Evolutionary conservation across 2,888 invertebrate species (phyloP), one percentile per base, ranked within the genome.

Genomic region (Meiosimyza platycephala): DNA sequence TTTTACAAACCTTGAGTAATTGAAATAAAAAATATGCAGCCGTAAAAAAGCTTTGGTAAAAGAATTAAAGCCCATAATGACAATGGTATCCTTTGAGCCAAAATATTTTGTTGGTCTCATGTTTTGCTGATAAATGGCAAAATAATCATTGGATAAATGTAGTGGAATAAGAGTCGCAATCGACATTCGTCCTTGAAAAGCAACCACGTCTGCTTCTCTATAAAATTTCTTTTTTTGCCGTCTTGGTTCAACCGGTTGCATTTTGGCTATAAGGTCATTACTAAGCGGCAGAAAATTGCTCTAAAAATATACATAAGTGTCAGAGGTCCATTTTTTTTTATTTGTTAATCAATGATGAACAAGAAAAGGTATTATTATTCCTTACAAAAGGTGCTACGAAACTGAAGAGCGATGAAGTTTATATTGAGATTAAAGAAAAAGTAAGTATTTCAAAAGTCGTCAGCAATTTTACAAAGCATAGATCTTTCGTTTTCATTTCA

Each of bases 211-310:
- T 7, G 40, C 40, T 40, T 40, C 40, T 40, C 9, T 40, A 9
- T 9, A 40, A 9, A 40, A 40, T 40, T 40, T 40, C 40, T 9
- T 6, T 40, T 40, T 40, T 9, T 40, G 9, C 12, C 79, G 78
- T 0, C 79, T 75, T 1, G 84, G 85, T 72, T 84, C 84, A 15
- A 85, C 65, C 2, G 84, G 84, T 79, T 84, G 81, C 84, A 84
- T 85, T n/a, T 75, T 77, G 5, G 18, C 55, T 7, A 75, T 69
- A 50, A 84, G 60, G 62, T 40, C 40, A 40, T 40, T 40, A 40
- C 7, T 9, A 9, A 40, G 40, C 40, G 40, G 40, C 9, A 40
- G 1, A 40, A 9, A 40, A 40, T 9, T 9, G 40, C 40, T 40
- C 40, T 40, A 9, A 40, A 40, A 40, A 40, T 40, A 40, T 40